Conservation (phyloP, 2,888 invertebrate species). For the Acrocyrtus sp. region DNA sequence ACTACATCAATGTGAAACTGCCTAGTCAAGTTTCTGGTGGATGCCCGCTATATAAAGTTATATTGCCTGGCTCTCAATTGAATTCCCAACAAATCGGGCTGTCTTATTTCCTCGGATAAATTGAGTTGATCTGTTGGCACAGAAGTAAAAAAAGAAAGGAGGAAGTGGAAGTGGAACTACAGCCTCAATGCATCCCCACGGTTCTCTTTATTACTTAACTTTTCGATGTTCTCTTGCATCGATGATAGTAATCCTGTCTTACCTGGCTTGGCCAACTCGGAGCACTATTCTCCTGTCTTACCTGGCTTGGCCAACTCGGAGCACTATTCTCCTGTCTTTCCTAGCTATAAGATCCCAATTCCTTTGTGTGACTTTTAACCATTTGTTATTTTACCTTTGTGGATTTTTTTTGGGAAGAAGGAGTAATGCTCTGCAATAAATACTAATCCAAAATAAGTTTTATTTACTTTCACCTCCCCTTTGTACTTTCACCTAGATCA, state of each 20-base stretch:
- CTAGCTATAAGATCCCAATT: not conserved
- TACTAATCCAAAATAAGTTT: not conserved
- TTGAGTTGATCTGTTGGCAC: conserved; percentile 28
- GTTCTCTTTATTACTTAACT: not conserved
- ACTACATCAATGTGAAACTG: not conserved
- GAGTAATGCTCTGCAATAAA: not conserved
- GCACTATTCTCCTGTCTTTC: not conserved
- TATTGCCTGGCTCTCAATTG: too few relatives aligned
- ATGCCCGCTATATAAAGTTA: too few relatives aligned
- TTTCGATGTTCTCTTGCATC: not conserved
- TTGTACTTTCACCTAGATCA: too few relatives aligned
- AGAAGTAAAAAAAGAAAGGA: not conserved
- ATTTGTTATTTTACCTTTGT: not conserved
- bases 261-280: too few relatives aligned
- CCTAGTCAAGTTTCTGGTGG: conserved; percentile 1
- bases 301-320: too few relatives aligned
- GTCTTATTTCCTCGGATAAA: conserved; percentile 36
- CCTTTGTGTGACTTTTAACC: not conserved
- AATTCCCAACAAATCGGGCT: conserved; percentile 39
- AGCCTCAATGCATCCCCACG: not conserved
- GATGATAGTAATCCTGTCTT: not conserved
- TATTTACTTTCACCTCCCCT: not conserved
- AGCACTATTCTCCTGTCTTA: not conserved
- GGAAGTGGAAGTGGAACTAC: not conserved
- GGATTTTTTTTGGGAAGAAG: not conserved